A percentile compares a stretch with the other conserved stretches of the same genome.
These are phyloP conservation scores for Anoplopoma fimbria DNA, from an alignment of 2,113 vertebrate species.

Conservation along the genomic window DNA sequence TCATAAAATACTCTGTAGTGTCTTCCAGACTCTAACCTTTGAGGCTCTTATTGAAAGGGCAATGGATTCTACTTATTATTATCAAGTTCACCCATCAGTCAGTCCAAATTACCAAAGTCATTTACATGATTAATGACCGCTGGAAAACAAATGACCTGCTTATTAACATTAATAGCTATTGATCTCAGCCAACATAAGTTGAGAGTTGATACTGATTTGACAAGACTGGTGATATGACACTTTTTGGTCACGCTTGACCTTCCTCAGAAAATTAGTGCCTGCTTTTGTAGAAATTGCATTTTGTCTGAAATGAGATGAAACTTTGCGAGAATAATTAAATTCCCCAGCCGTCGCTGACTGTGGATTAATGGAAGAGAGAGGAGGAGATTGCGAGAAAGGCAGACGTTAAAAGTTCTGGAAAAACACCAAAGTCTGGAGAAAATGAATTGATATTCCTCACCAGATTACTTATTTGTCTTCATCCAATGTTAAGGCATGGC, in stretches of 20 bases:
- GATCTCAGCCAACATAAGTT: slow-evolving; percentile 62
- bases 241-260: slow-evolving; percentile 63
- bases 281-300: slow-evolving; percentile 64
- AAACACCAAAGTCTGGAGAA: slow-evolving; percentile 60
- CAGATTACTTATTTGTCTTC: slow-evolving; percentile 58
- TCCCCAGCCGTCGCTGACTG: slow-evolving; percentile 3
- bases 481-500: slow-evolving; percentile 54
- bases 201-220: slow-evolving; percentile 70
- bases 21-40: slow-evolving; percentile 55
- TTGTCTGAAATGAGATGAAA: slow-evolving; percentile 63
- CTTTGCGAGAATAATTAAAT: slow-evolving; percentile 67
- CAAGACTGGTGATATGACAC: slow-evolving; percentile 67
- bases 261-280: slow-evolving; percentile 51
- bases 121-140: slow-evolving; percentile 76
- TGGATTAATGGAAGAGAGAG: slow-evolving; percentile 58
- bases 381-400: slow-evolving; percentile 1
- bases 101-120: slow-evolving; percentile 72
- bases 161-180: slow-evolving; percentile 74
- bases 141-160: slow-evolving; percentile 63
- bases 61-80: slow-evolving; percentile 68
- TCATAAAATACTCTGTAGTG: not conserved
- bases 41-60: slow-evolving; percentile 56
- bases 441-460: slow-evolving; percentile 60
- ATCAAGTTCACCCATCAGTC: slow-evolving; percentile 69
- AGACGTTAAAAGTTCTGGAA: slow-evolving; percentile 51